A percentile compares a stretch with the other conserved stretches of the same genome.
Evolutionary conservation across 2,797 vertebrate genomes (phyloP).

Genomic region (Manis javanica): DNA sequence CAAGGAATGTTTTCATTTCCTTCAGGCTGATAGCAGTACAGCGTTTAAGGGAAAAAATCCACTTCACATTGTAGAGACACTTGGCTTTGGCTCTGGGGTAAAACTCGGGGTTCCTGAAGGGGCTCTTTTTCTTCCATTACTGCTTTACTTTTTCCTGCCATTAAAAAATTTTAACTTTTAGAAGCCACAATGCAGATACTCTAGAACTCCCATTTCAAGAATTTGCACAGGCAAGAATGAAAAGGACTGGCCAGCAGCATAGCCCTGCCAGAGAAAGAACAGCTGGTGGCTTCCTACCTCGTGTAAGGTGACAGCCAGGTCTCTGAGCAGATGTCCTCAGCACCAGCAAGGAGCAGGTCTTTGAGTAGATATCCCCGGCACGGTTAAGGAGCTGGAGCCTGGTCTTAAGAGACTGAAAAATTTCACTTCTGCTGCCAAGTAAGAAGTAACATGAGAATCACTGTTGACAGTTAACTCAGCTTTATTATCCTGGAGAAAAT

Average conservation of each 20-base stretch:
- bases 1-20: neutral
- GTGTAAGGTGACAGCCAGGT: neutral
- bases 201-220: neutral
- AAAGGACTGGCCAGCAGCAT: neutral
- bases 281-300: neutral
- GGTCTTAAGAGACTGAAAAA: neutral
- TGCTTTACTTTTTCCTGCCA: neutral
- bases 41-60: neutral
- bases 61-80: neutral
- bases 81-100: neutral
- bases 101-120: neutral
- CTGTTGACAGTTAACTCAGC: neutral
- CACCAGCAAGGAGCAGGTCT: no score
- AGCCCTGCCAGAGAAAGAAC: neutral
- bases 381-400: neutral
- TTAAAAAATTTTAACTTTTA: neutral
- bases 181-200: neutral
- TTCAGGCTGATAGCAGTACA: neutral
- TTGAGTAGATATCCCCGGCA: neutral
- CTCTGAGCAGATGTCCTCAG: neutral
- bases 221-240: neutral
- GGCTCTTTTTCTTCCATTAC: neutral
- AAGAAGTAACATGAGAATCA: neutral
- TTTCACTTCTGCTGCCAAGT: neutral
- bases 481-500: constrained; percentile 42